These are phyloP conservation scores for Rotaria sp. DNA, from an alignment of 2,888 invertebrate genomes.

Conservation along the genomic window DNA sequence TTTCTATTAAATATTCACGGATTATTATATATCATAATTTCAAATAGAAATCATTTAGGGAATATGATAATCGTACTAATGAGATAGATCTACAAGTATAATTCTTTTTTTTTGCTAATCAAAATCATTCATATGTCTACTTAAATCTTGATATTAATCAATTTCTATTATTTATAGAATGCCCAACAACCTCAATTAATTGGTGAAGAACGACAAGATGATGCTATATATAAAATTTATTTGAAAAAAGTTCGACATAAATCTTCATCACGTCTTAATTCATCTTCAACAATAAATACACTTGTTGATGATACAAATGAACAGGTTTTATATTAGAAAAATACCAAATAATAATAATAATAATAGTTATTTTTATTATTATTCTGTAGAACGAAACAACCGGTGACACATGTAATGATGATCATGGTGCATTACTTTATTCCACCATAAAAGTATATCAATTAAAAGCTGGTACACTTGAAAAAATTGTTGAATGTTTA, in stretches of 20 bases:
- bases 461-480: slow-evolving; percentile 85
- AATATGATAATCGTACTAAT: not conserved
- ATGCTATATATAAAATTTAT: slow-evolving; percentile 5
- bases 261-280: not conserved
- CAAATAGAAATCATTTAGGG: not conserved
- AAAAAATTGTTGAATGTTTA: slow-evolving; percentile 82
- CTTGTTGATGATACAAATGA: slow-evolving; percentile 5
- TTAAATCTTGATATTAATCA: too few relatives aligned
- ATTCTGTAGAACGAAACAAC: not conserved
- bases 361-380: not conserved
- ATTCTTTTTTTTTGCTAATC: too few relatives aligned
- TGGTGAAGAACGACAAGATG: slow-evolving; percentile 20
- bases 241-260: not conserved
- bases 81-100: not conserved
- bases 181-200: not conserved
- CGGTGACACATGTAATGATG: not conserved
- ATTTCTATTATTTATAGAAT: not conserved
- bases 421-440: slow-evolving; percentile 20
- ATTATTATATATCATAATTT: not conserved
- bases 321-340: not conserved
- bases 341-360: not conserved
- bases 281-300: not conserved
- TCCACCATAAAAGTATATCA: slow-evolving; percentile 36
- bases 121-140: too few relatives aligned
- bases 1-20: not conserved